phyloP scores from a whole-genome alignment of 2,888 invertebrate genomes.

The Brachylomia viminalis region DNA sequence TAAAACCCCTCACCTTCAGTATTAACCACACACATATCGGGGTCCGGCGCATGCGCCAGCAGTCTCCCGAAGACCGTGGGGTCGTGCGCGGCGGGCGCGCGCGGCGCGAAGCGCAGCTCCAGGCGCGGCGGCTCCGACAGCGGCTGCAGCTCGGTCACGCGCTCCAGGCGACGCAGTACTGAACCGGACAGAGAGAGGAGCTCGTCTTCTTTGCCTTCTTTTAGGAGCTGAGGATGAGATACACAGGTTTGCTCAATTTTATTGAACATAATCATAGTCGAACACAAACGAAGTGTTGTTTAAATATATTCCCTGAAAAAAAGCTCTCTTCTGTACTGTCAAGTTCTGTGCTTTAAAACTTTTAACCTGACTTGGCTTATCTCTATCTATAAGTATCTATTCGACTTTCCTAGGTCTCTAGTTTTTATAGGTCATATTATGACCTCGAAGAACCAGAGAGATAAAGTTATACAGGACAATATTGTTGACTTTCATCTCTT shows the following conservation, averaged over 20 bases:
- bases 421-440: not conserved
- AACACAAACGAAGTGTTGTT: not conserved
- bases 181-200: slow-evolving; percentile 92
- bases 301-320: too few relatives aligned
- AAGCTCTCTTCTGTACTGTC: not conserved
- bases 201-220: slow-evolving; percentile 93
- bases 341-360: not conserved
- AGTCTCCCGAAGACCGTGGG: slow-evolving; percentile 81
- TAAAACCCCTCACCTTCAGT: slow-evolving; percentile 85
- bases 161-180: slow-evolving; percentile 92
- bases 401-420: not conserved
- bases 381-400: not conserved
- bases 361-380: not conserved
- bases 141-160: slow-evolving; percentile 89
- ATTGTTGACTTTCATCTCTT: not conserved
- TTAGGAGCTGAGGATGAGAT: slow-evolving; percentile 83
- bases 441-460: not conserved
- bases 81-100: slow-evolving; percentile 77
- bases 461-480: not conserved
- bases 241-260: not conserved
- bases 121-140: slow-evolving; percentile 77
- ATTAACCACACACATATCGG: slow-evolving; percentile 90
- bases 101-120: slow-evolving; percentile 81
- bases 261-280: not conserved
- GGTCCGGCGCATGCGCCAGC: slow-evolving; percentile 92